A percentile compares a stretch with the other conserved stretches of the same genome.
phyloP scores from a whole-genome alignment of 1,140 invertebrate species.

The Drosophila erecta region DNA sequence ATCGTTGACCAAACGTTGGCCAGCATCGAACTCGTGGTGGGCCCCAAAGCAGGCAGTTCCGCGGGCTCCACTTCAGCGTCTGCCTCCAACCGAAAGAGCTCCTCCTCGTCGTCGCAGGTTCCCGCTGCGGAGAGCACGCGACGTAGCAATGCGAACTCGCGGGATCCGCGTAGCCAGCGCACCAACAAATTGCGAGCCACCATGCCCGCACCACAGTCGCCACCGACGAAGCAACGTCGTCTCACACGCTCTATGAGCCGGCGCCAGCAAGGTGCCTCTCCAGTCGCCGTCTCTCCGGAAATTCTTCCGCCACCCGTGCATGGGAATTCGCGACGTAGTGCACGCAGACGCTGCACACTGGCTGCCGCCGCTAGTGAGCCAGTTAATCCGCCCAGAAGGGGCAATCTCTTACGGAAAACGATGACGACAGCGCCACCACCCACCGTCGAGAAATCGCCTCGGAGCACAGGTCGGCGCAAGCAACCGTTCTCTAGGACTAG shows the following conservation, averaged over 20 bases:
- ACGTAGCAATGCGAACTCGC: slow-evolving; percentile 48
- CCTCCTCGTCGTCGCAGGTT: slow-evolving; percentile 1
- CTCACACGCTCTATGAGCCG: slow-evolving; percentile 56
- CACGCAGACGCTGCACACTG: slow-evolving; percentile 33
- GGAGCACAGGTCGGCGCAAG: slow-evolving; percentile 11
- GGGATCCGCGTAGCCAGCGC: slow-evolving; percentile 86
- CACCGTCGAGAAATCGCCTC: background rate
- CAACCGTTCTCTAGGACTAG: background rate
- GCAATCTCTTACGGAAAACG: slow-evolving; percentile 24
- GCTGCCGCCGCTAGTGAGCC: background rate
- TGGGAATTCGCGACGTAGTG: background rate
- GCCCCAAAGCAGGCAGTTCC: slow-evolving; percentile 15
- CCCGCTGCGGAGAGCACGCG: background rate
- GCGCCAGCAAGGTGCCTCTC: slow-evolving; percentile 19
- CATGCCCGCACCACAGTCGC: slow-evolving; percentile 51
- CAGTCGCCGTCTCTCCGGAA: background rate
- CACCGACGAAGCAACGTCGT: slow-evolving; percentile 46
- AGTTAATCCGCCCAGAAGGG: background rate
- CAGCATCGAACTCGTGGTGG: slow-evolving; percentile 58
- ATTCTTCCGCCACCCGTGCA: slow-evolving; percentile 1
- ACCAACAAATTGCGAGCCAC: slow-evolving; percentile 47
- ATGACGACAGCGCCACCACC: slow-evolving; percentile 7
- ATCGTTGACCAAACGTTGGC: slow-evolving; percentile 56
- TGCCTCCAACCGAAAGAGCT: slow-evolving; percentile 1
- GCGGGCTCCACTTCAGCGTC: too few species aligned